Base-by-base conservation (phyloP, 2,888 invertebrate species). In the Gortyna flavago region DNA sequence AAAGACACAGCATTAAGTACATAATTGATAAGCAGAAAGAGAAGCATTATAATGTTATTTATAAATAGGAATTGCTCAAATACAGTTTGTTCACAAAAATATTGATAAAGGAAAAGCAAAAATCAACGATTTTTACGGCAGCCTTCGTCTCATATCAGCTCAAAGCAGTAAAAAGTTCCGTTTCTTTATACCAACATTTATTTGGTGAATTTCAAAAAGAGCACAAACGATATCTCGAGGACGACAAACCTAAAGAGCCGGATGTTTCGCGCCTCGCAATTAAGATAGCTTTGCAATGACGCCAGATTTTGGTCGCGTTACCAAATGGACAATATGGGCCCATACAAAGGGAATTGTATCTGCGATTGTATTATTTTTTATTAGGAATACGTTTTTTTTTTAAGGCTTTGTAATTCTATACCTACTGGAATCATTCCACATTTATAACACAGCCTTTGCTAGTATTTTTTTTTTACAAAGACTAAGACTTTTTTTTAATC, bases 221-320 rank as follows among this genome's bases (percentile, higher is more conserved):
- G 61, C 65, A 78, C 77, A 54, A 81, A 74, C 75, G 83, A 69
- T 87, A 90, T 87, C 88, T 84, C 69, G 74, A 70, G 77, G 70
- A 75, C 77, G 82, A 86, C 86, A 85, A 86, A 85, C 82, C 86
- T 84, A 86, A 88, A 89, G 86, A 87, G 84, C 89, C 92, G 93
- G 93, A 92, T 89, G 90, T 86, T 88, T 84, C 84, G 85, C 86
- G 85, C 88, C 79, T 84, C 87, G 87, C 84, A 87, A 88, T 91
- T 89, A 91, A 92, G 93, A 93, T 93, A 93, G 90, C 90, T 88
- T 81, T 88, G 81, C 81, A 88, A 86, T 83, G 80, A 74, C 77
- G 73, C 83, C 88, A 87, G 85, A 89, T 89, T 88, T 86, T 69
- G 70, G 75, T 71, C 70, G 73, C 75, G 69, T 85, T 83, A 76